Percentiles rank a stretch among this genome's conserved stretches.
These are phyloP conservation scores for Eurystomus glaucurus DNA, from an alignment of 2,797 vertebrate species.

Conservation along the genomic window DNA sequence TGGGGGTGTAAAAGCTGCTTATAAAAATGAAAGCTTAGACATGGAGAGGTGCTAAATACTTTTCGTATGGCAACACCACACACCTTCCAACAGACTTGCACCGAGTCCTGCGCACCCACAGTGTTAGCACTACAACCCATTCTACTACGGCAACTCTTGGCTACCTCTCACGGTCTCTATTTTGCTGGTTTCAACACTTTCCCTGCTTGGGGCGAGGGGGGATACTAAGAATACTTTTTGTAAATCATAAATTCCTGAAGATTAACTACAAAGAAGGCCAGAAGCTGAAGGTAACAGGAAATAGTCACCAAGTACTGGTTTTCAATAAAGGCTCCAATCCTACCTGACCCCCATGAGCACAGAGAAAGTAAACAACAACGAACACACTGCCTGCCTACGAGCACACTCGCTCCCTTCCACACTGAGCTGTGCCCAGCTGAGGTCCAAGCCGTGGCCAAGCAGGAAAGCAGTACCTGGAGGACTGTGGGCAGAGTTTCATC, in stretches of 20 bases:
- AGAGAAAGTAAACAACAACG: neutral
- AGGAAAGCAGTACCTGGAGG: conserved; percentile 86
- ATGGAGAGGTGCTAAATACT: neutral
- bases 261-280: neutral
- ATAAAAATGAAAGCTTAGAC: neutral
- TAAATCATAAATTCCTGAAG: neutral
- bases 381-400: neutral
- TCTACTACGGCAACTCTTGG: neutral
- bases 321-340: neutral
- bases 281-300: neutral
- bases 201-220: too few species aligned
- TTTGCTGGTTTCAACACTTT: neutral
- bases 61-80: neutral
- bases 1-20: neutral
- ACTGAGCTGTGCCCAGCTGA: neutral
- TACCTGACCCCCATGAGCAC: neutral
- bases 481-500: conserved; percentile 92
- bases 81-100: neutral
- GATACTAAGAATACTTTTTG: neutral
- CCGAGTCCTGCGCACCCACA: neutral
- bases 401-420: neutral
- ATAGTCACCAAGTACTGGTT: neutral
- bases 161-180: neutral
- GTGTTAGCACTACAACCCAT: neutral
- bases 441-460: neutral